Evolutionary conservation across 2,797 vertebrate species (phyloP).

Genomic region (Gymnocypris eckloni): DNA sequence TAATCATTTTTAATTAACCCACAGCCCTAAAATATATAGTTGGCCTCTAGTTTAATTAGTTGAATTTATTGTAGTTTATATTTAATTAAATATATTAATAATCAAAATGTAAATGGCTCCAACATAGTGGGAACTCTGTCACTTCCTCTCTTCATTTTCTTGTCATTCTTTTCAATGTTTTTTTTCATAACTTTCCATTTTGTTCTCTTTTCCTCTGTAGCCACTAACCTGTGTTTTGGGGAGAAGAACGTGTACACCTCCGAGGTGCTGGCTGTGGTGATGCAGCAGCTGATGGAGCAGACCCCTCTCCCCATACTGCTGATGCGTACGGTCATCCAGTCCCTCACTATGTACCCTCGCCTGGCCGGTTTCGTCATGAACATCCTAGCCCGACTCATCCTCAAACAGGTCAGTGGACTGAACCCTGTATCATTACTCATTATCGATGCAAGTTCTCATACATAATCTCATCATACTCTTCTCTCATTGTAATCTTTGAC

Average conservation of each 20-base stretch:
- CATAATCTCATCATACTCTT: background rate
- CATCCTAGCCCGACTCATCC: conserved; percentile 91
- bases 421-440: background rate
- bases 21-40: background rate
- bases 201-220: conserved; percentile 68
- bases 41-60: background rate
- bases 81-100: background rate
- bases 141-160: background rate
- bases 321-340: conserved; percentile 97
- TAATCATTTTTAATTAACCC: no score
- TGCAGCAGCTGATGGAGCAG: conserved; percentile 98
- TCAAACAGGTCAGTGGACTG: conserved; percentile 85
- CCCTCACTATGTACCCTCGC: conserved; percentile 93
- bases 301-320: conserved; percentile 93
- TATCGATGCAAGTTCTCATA: background rate
- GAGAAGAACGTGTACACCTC: conserved; percentile 95
- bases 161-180: background rate
- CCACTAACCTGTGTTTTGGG: conserved; percentile 94
- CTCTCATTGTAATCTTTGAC: background rate
- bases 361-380: conserved; percentile 96
- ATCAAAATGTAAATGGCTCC: background rate
- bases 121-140: background rate
- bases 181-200: background rate
- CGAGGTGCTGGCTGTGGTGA: conserved; percentile 94
- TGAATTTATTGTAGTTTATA: background rate